Base-by-base conservation (phyloP, 2,797 vertebrate genomes). In the Coregonus suidteri region DNA sequence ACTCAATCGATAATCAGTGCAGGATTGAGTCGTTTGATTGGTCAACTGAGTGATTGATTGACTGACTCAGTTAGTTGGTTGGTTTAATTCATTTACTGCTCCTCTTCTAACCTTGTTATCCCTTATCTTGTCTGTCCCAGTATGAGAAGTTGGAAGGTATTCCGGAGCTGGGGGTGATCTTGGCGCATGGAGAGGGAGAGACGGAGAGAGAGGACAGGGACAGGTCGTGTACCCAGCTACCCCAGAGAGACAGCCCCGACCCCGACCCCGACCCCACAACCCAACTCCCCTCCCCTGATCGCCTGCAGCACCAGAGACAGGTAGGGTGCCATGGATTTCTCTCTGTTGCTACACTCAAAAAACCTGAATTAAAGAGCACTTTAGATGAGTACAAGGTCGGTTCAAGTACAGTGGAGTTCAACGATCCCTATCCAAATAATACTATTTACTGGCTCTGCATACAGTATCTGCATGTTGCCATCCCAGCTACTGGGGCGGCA, bases 281-380 rank as follows among this genome's bases (percentile, higher is more conserved):
- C 11, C 89, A 93, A 59, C 91, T 96, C 67, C 93, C 91, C 68
- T 95, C 94, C 52, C 89, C 93, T 3, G 96, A 98, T 1, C 81
- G 94, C 85, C 88, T 93, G 59, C 96, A 96, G 90, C 92, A 95
- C 76, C 96, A 96, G 74, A 95, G 95, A 91, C 97, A 98, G 97
- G 97, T 99, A 91, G 41, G 6, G 37, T 1, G 7, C 37, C 6
- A 41, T 7, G 37, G 7, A 47, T 47, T 3, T 47, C 41, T 2
- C 41, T 47, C 41, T 11, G 41, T 47, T 11, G 41, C 9, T 47
- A 47, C 41, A 47, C 41, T 47, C 9, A 11, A 34, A 34, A 34
- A 34, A 11, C 4, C 35, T 35, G 9, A 9, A 9, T 41, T 47
- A 47, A 47, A 47, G 41, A 9, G 7, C 41, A 47, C 41, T 47